Percentiles rank a stretch among this genome's conserved stretches.
These are phyloP conservation scores for Chloroceryle inda DNA, from an alignment of 2,797 vertebrate species.

Conservation along the genomic window DNA sequence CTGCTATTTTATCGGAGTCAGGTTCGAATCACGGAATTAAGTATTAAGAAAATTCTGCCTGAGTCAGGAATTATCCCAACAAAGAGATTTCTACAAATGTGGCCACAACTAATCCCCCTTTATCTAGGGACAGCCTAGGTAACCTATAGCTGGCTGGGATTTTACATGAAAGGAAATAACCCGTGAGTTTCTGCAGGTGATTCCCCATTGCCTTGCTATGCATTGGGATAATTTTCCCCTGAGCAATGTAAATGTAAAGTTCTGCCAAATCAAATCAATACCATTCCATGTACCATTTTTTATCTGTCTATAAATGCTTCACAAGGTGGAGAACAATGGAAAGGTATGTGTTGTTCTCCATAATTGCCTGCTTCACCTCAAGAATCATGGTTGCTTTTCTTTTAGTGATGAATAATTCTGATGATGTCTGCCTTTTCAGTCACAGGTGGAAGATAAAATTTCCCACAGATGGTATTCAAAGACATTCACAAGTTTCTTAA, in stretches of 20 bases:
- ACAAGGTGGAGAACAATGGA: background rate
- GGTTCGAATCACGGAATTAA: background rate
- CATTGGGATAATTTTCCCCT: background rate
- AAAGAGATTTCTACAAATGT: background rate
- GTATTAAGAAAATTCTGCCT: background rate
- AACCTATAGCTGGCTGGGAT: background rate
- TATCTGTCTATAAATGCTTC: background rate
- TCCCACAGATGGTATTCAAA: background rate
- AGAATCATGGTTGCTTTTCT: background rate
- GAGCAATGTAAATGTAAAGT: background rate
- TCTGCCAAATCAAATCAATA: background rate
- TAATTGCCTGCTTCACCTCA: background rate
- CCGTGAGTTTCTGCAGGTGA: background rate
- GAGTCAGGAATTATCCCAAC: background rate
- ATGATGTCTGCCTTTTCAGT: background rate
- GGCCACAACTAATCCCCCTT: background rate
- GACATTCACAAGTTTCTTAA: background rate
- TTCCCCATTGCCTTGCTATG: background rate
- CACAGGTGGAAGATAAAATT: background rate
- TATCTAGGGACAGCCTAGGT: background rate
- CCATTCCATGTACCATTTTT: background rate
- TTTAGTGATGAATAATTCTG: background rate
- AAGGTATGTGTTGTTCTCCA: background rate
- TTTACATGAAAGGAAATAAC: background rate
- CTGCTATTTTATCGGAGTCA: background rate